These are phyloP conservation scores for Euwallacea similis DNA, from an alignment of 1,140 invertebrate genomes.

Conservation along the genomic window DNA sequence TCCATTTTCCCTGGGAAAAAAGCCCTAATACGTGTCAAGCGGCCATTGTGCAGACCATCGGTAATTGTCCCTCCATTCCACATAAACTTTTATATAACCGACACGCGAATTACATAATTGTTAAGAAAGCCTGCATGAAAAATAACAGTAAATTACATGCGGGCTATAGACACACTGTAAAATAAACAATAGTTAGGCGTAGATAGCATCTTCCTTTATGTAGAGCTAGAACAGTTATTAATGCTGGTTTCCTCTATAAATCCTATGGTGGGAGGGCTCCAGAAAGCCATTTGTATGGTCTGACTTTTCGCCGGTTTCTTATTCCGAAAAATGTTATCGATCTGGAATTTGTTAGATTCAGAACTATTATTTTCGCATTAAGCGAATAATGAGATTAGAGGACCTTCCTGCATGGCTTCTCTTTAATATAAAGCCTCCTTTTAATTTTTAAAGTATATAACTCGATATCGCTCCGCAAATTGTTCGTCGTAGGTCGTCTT, in stretches of 20 bases:
- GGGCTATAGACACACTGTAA: constrained; percentile 28
- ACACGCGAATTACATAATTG: constrained; percentile 32
- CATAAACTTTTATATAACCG: constrained; percentile 28
- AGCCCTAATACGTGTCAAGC: constrained; percentile 26
- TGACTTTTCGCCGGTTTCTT: too few species aligned
- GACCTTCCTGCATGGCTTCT: constrained; percentile 6
- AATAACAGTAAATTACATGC: constrained; percentile 28
- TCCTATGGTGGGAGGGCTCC: constrained; percentile 24
- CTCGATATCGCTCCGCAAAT: constrained; percentile 24
- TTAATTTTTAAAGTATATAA: constrained; percentile 29
- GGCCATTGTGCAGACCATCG: constrained; percentile 27
- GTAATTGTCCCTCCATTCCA: constrained; percentile 31
- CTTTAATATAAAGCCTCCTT: constrained; percentile 23
- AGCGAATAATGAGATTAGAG: background rate
- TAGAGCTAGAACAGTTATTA: constrained; percentile 24
- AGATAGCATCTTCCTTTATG: constrained; percentile 26
- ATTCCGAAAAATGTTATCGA: background rate
- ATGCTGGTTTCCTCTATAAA: constrained; percentile 26
- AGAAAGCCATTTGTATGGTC: constrained; percentile 12
- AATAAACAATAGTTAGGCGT: constrained; percentile 29
- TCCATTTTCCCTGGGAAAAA: constrained; percentile 3
- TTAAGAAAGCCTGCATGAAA: constrained; percentile 27
- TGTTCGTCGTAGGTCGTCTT: constrained; percentile 4
- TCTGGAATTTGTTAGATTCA: background rate
- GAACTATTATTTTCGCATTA: constrained; percentile 1